A percentile compares a stretch with the other conserved stretches of the same genome.
Evolutionary conservation across 1,140 invertebrate genomes (phyloP).

Genomic region (Sinonovacula constricta): DNA sequence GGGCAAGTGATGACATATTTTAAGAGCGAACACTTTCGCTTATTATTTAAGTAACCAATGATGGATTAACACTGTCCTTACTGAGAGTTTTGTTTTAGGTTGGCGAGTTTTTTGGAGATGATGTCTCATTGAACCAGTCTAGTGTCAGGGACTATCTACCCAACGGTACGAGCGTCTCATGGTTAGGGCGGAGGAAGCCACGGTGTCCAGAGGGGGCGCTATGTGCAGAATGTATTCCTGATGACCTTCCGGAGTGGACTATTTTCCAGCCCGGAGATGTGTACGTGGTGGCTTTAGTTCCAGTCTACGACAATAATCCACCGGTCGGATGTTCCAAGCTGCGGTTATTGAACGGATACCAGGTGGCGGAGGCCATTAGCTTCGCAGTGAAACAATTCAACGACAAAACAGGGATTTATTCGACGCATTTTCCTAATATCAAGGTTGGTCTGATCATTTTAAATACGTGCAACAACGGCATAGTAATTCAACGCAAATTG

Average conservation of each 20-base stretch:
- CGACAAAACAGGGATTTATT: no score
- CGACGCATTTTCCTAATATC: conserved; percentile 3
- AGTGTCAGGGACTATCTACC: neutral
- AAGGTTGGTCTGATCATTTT: conserved; percentile 36
- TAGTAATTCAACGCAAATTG: conserved; percentile 35
- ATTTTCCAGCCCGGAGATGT: conserved; percentile 30
- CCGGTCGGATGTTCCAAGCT: no score
- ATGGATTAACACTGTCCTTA: no score
- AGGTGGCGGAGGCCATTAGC: neutral
- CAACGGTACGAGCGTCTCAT: neutral
- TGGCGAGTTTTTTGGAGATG: no score
- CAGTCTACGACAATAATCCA: no score
- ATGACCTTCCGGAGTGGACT: neutral
- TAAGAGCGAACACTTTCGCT: no score
- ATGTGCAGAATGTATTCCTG: conserved; percentile 10
- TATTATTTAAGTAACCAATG: no score
- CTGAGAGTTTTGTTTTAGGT: no score
- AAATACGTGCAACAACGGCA: conserved; percentile 30
- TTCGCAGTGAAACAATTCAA: neutral
- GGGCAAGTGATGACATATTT: no score
- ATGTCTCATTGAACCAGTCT: no score
- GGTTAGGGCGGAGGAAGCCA: conserved; percentile 8
- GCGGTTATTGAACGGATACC: neutral
- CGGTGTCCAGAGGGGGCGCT: neutral
- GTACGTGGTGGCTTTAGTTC: conserved; percentile 13